Evolutionary conservation across 2,113 vertebrate species (phyloP).

Genomic region (Baryphthengus martii): DNA sequence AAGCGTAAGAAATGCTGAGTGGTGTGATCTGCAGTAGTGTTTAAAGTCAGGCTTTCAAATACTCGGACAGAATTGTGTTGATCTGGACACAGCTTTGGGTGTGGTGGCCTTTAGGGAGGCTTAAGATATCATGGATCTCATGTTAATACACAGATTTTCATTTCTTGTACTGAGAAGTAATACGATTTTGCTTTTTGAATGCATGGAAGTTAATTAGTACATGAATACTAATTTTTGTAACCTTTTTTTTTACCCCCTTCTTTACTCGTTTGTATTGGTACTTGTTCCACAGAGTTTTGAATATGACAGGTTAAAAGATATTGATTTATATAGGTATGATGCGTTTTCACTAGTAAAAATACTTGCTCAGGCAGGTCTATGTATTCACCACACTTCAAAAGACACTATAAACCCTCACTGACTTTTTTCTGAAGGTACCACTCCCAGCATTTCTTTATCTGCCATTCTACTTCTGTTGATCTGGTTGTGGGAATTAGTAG

Average conservation of each 20-base stretch:
- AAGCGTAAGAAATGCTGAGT: neutral
- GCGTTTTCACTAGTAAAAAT: neutral
- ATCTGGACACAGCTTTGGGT: accelerated
- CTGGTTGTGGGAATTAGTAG: neutral
- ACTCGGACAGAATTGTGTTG: neutral
- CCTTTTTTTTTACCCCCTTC: neutral
- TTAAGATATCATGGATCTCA: neutral
- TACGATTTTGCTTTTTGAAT: neutral
- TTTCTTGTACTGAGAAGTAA: neutral
- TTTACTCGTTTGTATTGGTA: neutral
- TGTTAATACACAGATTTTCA: neutral
- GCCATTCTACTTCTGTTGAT: neutral
- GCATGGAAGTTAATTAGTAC: neutral
- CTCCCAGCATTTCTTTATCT: neutral
- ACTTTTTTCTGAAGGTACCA: neutral
- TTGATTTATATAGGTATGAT: neutral
- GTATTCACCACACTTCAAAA: neutral
- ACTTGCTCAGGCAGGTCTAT: neutral
- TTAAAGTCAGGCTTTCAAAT: neutral
- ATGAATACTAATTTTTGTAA: neutral
- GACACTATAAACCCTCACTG: neutral
- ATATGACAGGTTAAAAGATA: neutral
- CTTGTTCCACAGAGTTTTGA: neutral
- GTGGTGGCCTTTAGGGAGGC: neutral
- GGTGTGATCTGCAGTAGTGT: neutral